A percentile compares a stretch with the other conserved stretches of the same genome.
These are phyloP conservation scores for Cottoperca gobio DNA, from an alignment of 2,797 vertebrate species.

Conservation along the genomic window DNA sequence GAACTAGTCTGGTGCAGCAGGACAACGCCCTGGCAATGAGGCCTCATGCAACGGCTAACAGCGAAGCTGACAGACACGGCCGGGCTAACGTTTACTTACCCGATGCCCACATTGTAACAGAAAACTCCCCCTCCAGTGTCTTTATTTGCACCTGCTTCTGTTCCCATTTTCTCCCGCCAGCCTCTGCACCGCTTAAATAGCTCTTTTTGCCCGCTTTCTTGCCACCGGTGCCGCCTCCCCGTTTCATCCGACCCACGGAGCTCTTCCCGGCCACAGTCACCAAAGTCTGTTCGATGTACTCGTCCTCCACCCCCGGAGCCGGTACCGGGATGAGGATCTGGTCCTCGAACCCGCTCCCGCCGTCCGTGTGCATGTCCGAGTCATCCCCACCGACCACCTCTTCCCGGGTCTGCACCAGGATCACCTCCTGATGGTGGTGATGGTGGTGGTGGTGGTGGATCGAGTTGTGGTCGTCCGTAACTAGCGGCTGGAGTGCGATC, in stretches of 20 bases:
- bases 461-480: slow-evolving; percentile 91
- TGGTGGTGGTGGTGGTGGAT: slow-evolving; percentile 90
- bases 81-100: slow-evolving; percentile 86
- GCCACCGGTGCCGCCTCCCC: slow-evolving; percentile 89
- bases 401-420: slow-evolving; percentile 97
- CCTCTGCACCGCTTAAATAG: slow-evolving; percentile 90
- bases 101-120: slow-evolving; percentile 99
- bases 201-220: slow-evolving; percentile 96
- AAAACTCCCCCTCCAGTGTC: slow-evolving; percentile 98
- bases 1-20: slow-evolving; percentile 80
- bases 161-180: slow-evolving; percentile 95
- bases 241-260: slow-evolving; percentile 90
- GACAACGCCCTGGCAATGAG: slow-evolving; percentile 88
- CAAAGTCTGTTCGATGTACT: slow-evolving; percentile 97
- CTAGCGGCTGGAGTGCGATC: slow-evolving; percentile 97
- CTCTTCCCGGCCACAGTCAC: slow-evolving; percentile 95
- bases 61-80: slow-evolving; percentile 52
- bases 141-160: slow-evolving; percentile 99
- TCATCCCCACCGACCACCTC: slow-evolving; percentile 98
- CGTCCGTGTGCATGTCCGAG: slow-evolving; percentile 92
- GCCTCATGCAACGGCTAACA: slow-evolving; percentile 78
- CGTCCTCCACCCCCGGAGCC: slow-evolving; percentile 93
- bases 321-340: slow-evolving; percentile 98
- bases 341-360: slow-evolving; percentile 91
- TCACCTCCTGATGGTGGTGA: slow-evolving; percentile 92